phyloP scores from a whole-genome alignment of 2,888 invertebrate species.

The Tyria jacobaeae region DNA sequence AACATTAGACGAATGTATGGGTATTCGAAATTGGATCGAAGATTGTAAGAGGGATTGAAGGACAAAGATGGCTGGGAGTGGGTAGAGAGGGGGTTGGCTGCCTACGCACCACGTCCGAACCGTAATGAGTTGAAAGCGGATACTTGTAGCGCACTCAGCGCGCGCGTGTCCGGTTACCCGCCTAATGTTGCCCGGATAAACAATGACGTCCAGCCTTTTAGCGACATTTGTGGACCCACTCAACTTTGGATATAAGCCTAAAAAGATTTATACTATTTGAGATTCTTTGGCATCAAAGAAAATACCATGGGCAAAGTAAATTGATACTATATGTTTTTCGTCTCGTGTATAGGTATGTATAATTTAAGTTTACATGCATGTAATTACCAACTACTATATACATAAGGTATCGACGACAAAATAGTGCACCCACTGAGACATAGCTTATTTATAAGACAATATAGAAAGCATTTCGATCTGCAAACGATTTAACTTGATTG shows the following conservation, averaged over 20 bases:
- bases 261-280: conserved; percentile 84
- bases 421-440: no score
- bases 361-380: no score
- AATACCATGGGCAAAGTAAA: conserved; percentile 45
- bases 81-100: conserved; percentile 54
- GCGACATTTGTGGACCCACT: conserved; percentile 87
- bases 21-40: conserved; percentile 84
- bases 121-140: conserved; percentile 87
- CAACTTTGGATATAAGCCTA: conserved; percentile 85
- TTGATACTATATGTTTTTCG: conserved; percentile 34
- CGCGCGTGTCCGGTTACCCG: conserved; percentile 87
- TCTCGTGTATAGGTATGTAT: no score
- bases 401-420: no score
- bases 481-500: not conserved
- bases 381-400: no score
- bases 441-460: not conserved
- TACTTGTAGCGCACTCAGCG: conserved; percentile 87
- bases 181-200: conserved; percentile 87
- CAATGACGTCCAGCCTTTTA: conserved; percentile 87
- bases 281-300: conserved; percentile 69
- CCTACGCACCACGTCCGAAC: conserved; percentile 85
- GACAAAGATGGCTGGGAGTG: conserved; percentile 74
- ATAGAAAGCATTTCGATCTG: not conserved
- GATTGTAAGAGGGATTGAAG: conserved; percentile 84
- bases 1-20: conserved; percentile 78